phyloP scores from a whole-genome alignment of 2,888 invertebrate species.

The Apamea anceps region DNA sequence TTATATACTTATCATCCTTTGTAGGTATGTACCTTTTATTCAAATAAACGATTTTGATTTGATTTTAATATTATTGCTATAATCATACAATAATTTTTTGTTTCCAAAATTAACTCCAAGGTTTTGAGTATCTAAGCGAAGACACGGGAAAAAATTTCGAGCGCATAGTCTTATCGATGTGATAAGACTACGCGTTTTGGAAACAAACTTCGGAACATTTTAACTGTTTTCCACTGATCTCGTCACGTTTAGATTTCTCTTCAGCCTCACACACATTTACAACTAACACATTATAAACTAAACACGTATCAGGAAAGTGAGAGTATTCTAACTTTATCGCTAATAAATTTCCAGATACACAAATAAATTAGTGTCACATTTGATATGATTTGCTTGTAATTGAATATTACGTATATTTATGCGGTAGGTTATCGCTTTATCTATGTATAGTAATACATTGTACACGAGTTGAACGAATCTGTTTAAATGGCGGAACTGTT shows the following conservation, averaged over 20 bases:
- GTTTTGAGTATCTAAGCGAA: neutral
- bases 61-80: neutral
- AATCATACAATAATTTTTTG: no score
- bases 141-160: no score
- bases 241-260: neutral
- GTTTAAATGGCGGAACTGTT: slow-evolving; percentile 27
- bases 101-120: neutral
- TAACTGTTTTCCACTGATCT: neutral
- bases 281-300: neutral
- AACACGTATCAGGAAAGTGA: slow-evolving; percentile 25
- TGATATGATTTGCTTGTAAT: slow-evolving; percentile 54
- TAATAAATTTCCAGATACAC: slow-evolving; percentile 49
- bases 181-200: neutral
- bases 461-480: slow-evolving; percentile 44
- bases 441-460: slow-evolving; percentile 24
- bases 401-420: slow-evolving; percentile 59
- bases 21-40: no score
- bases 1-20: no score
- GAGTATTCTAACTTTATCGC: slow-evolving; percentile 42
- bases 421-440: slow-evolving; percentile 54
- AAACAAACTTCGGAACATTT: neutral
- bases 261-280: neutral
- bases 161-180: neutral
- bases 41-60: no score
- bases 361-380: slow-evolving; percentile 44